Percentiles rank a stretch among this genome's conserved stretches.
phyloP scores from a whole-genome alignment of 2,888 invertebrate species.

The Mechanitis mazaeus region DNA sequence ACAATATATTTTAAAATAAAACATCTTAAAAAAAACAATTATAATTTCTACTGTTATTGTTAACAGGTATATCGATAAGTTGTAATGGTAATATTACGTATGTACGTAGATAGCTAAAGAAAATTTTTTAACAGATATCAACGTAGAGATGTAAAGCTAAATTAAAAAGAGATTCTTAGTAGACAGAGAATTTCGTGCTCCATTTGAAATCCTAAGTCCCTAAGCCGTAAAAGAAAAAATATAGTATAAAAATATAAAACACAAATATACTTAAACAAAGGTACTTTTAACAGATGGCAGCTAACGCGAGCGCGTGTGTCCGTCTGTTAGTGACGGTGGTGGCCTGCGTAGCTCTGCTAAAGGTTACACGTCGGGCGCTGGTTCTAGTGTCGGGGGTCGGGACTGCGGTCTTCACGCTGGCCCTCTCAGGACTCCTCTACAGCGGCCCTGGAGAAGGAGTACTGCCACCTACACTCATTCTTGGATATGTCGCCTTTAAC shows the following conservation, averaged over 20 bases:
- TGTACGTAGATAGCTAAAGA: too few species aligned
- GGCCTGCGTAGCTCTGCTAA: slow-evolving; percentile 80
- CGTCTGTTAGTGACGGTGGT: slow-evolving; percentile 80
- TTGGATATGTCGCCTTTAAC: slow-evolving; percentile 84
- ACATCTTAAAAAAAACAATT: too few species aligned
- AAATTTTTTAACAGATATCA: too few species aligned
- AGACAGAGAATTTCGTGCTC: too few species aligned
- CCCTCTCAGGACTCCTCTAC: slow-evolving; percentile 62
- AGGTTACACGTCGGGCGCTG: slow-evolving; percentile 80
- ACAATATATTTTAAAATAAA: too few species aligned
- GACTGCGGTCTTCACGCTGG: slow-evolving; percentile 79
- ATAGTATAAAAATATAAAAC: background rate
- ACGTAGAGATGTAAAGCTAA: too few species aligned
- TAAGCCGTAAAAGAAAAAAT: too few species aligned
- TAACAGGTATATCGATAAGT: too few species aligned
- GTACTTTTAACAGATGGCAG: slow-evolving; percentile 64
- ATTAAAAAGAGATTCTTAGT: too few species aligned
- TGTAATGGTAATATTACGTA: too few species aligned
- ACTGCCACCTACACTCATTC: slow-evolving; percentile 59
- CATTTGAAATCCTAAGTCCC: too few species aligned
- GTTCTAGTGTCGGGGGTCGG: slow-evolving; percentile 81
- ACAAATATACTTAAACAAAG: background rate
- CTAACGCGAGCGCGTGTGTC: slow-evolving; percentile 82
- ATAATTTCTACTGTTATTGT: too few species aligned
- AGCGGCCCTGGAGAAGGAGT: slow-evolving; percentile 47